Evolutionary conservation across 2,113 vertebrate species (phyloP), one percentile per base, ranked within the genome.

Genomic region (Anseranas semipalmata): DNA sequence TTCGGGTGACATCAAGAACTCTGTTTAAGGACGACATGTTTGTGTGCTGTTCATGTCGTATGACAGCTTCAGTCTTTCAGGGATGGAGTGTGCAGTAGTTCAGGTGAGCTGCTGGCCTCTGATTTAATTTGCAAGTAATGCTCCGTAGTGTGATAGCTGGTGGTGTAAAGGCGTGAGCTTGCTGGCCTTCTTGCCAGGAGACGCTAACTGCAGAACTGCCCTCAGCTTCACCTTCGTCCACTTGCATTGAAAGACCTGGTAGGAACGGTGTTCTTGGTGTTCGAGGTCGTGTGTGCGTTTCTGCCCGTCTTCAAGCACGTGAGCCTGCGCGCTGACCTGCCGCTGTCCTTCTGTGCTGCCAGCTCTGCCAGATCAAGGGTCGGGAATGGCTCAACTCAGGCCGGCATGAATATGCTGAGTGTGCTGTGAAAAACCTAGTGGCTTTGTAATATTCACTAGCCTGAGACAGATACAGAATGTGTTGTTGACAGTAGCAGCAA

Each of bases 21-120:
- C 1, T 0, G 2, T 50, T 0, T 0, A 33, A 63, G 83, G 62
- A 27, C 28, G 32, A 32, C 1, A 0, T 60, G 59, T n/a, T 8
- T 83, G 41, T 6, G 28, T 50, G 68, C 4, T n/a, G 39, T 25
- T 73, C 33, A 0, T 15, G n/a, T 27, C 48, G 10, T 15, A 8
- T 1, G 52, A 28, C 53, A 80, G 68, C 74, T 79, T 50, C 76
- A 22, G 6, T 90, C 87, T 46, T 41, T 65, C 39, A 37, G 63
- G 93, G 67, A 15, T 28, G 84, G 68, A 24, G 67, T 0, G 0
- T 7, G 39, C 8, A 6, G 68, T 27, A 1, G 15, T 48, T 1
- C 0, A 0, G 15, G 15, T n/a, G 85, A 53, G 72, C 41, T 77
- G 28, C 83, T 89, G 83, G 48, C n/a, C 33, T 13, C 37, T 14